Evolutionary conservation across 2,888 invertebrate species (phyloP), one percentile per base, ranked within the genome.

Genomic region (Agonopterix subpropinquella): DNA sequence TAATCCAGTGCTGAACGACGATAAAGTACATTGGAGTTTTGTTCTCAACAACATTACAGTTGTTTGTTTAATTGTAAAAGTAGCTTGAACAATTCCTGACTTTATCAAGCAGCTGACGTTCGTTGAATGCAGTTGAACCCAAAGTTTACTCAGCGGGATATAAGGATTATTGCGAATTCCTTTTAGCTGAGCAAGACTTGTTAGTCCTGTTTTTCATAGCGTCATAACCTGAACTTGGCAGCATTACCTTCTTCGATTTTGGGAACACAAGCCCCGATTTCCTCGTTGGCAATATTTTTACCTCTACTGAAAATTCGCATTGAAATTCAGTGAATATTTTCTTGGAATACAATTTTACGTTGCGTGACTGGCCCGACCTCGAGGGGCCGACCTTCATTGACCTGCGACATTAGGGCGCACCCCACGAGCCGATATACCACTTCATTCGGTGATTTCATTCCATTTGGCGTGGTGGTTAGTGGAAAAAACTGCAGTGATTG

Each of bases 291-390:
- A 28, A 28, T 28, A 28, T 28, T 28, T 28, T 28, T 28, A 28
- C 28, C 28, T 28, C 28, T 28, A 28, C 11, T 41, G 13, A 11
- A 13, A 11, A 41, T 41, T 41, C n/a, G 41, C 41, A n/a, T 13
- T 43, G 15, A 43, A 43, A 15, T 10, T 15, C 43, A 10, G 18
- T 11, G 41, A 11, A 11, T n/a, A 11, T 11, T 41, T 41, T 28
- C 28, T 28, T 28, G 28, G 28, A 28, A 28, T 28, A 28, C 28
- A 28, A 28, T 28, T 11, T 10, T 9, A 13, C 28, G 39, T 77
- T 69, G 77, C 81, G 78, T 81, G 80, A 69, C 75, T 68, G 62
- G 53, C 60, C 65, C 58, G 59, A 67, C 71, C 67, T 64, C 59
- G 58, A 55, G 62, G 67, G 64, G 58, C 48, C 63, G 66, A 73